These are phyloP conservation scores for Acholoe squamosa DNA, from an alignment of 2,888 invertebrate species.

Conservation along the genomic window DNA sequence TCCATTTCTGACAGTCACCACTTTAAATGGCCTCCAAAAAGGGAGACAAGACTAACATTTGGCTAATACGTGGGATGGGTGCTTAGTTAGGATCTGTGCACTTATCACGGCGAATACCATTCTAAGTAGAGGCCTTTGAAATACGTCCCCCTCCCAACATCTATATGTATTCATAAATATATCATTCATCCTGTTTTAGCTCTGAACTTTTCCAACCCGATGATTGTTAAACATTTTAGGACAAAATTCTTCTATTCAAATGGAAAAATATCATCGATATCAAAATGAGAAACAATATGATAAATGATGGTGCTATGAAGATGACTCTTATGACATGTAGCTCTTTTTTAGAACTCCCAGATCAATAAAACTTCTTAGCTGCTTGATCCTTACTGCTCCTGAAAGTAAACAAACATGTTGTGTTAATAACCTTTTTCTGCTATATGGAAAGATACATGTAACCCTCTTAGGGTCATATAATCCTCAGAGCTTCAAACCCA, in stretches of 20 bases:
- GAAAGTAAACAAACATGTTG: conserved; percentile 44
- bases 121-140: too few relatives aligned
- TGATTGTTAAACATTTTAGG: too few relatives aligned
- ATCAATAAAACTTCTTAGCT: conserved; percentile 72
- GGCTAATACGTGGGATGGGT: too few relatives aligned
- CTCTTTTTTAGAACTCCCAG: background rate
- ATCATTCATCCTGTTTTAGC: too few relatives aligned
- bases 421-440: background rate
- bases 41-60: too few relatives aligned
- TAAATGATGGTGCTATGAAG: background rate
- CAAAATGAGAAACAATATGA: background rate
- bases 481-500: background rate
- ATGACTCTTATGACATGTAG: background rate
- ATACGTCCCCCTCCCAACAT: too few relatives aligned
- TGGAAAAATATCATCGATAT: background rate
- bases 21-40: too few relatives aligned
- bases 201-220: too few relatives aligned
- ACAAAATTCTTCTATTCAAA: background rate
- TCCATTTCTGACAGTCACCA: too few relatives aligned
- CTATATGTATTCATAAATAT: too few relatives aligned
- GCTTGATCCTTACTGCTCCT: conserved; percentile 70
- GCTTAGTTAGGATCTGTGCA: too few relatives aligned
- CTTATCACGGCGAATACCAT: too few relatives aligned
- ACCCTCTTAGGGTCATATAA: background rate
- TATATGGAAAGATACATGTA: background rate